Conservation (phyloP, 2,888 invertebrate genomes). For the Abscondita cerata region DNA sequence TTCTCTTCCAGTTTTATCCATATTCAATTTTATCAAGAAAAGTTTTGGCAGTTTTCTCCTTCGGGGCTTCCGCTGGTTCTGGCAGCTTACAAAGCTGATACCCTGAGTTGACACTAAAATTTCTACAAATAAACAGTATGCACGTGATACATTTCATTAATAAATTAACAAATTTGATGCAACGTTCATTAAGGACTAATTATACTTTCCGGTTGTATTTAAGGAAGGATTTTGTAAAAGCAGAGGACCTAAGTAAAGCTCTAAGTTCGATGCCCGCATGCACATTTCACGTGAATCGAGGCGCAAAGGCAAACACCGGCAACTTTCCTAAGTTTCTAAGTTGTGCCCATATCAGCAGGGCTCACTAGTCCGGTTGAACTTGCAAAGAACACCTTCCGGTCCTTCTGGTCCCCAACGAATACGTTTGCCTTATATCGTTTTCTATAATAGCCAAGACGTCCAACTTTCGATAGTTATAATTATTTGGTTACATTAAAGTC, state of each 20-base stretch:
- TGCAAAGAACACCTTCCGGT: constrained; percentile 46
- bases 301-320: constrained; percentile 59
- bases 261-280: constrained; percentile 48
- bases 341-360: constrained; percentile 50
- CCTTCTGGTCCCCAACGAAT: constrained; percentile 31
- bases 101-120: constrained; percentile 33
- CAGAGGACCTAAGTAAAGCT: constrained; percentile 29
- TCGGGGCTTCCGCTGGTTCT: constrained; percentile 43
- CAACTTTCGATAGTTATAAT: no score
- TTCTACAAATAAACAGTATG: constrained; percentile 23
- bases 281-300: constrained; percentile 55
- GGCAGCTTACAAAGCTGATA: constrained; percentile 37
- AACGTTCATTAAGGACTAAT: not conserved
- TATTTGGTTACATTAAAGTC: no score
- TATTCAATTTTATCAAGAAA: constrained; percentile 56
- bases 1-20: constrained; percentile 56
- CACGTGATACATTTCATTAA: constrained; percentile 12
- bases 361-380: constrained; percentile 48
- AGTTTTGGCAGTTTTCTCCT: constrained; percentile 53
- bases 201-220: constrained; percentile 7
- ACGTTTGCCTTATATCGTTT: constrained; percentile 18
- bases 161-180: not conserved
- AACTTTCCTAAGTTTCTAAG: constrained; percentile 42
- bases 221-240: constrained; percentile 15
- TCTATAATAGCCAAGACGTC: constrained; percentile 3